Percentiles rank a stretch among this genome's conserved stretches.
Conservation (phyloP, 2,888 invertebrate genomes). For the Lacanobia oleracea region DNA sequence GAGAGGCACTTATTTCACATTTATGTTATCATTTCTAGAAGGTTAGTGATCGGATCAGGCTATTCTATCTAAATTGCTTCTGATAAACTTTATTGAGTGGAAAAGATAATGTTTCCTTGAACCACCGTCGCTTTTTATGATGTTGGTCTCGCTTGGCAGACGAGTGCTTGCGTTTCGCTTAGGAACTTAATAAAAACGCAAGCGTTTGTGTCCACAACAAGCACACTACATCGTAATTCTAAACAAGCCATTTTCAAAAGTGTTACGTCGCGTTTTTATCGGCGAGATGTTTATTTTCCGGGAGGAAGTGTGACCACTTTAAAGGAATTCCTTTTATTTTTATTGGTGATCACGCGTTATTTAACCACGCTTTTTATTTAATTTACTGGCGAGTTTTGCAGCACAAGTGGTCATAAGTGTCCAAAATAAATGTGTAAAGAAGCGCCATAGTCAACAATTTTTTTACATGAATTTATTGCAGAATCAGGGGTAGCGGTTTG, state of each 20-base stretch:
- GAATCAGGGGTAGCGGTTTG: conserved; percentile 32
- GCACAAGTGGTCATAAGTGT: background rate
- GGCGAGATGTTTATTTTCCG: background rate
- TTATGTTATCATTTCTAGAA: conserved; percentile 46
- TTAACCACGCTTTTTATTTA: no score
- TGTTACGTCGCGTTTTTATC: background rate
- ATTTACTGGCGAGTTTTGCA: no score
- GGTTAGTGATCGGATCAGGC: conserved; percentile 45
- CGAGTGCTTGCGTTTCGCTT: conserved; percentile 38
- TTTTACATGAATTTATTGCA: conserved; percentile 41
- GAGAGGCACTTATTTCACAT: conserved; percentile 31
- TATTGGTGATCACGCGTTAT: background rate
- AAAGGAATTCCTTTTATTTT: background rate
- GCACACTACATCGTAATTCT: conserved; percentile 9
- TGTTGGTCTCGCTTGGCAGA: conserved; percentile 31
- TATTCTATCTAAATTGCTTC: conserved; percentile 46
- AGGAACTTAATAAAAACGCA: conserved; percentile 41
- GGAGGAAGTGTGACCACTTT: background rate
- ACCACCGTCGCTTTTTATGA: conserved; percentile 34
- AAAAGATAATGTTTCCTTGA: conserved; percentile 33
- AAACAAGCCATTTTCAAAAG: conserved; percentile 2
- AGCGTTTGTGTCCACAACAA: conserved; percentile 42
- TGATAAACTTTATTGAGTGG: conserved; percentile 56
- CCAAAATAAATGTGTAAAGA: conserved; percentile 30
- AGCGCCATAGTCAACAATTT: conserved; percentile 4